Evolutionary conservation across 2,113 vertebrate species (phyloP).

Genomic region (Bos javanicus): DNA sequence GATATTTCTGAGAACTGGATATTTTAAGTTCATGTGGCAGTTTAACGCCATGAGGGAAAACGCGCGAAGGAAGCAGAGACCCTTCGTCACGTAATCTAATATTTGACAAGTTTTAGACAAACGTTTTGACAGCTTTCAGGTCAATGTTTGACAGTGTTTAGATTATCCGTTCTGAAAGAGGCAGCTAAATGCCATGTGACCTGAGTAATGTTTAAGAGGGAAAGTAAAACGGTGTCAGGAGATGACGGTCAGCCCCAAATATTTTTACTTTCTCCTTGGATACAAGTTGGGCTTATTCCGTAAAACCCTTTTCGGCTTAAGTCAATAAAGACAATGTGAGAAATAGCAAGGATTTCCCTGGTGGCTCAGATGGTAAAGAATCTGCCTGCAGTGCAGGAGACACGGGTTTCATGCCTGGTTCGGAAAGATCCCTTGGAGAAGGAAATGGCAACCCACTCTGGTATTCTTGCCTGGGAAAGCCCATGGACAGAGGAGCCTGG

Average conservation of each 20-base stretch:
- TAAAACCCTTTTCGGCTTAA: neutral
- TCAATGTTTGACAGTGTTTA: neutral
- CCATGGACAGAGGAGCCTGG: neutral
- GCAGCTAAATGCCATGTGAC: neutral
- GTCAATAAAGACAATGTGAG: neutral
- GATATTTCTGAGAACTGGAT: neutral
- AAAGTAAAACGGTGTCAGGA: neutral
- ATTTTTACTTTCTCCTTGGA: neutral
- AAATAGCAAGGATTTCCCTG: neutral
- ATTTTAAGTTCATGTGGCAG: neutral
- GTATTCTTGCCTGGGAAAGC: neutral
- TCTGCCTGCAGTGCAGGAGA: neutral
- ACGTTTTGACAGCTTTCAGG: neutral
- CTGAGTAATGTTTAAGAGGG: neutral
- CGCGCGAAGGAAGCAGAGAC: neutral
- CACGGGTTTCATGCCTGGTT: fast-evolving
- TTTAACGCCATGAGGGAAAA: neutral
- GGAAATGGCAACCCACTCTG: neutral
- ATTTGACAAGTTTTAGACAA: neutral
- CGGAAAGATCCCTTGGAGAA: neutral
- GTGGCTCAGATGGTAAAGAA: neutral
- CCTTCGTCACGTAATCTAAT: neutral
- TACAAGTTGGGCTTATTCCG: neutral
- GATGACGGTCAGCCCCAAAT: neutral
- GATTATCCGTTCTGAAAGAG: neutral